Conservation (phyloP, 2,113 vertebrate species). For the Eclectus roratus region DNA sequence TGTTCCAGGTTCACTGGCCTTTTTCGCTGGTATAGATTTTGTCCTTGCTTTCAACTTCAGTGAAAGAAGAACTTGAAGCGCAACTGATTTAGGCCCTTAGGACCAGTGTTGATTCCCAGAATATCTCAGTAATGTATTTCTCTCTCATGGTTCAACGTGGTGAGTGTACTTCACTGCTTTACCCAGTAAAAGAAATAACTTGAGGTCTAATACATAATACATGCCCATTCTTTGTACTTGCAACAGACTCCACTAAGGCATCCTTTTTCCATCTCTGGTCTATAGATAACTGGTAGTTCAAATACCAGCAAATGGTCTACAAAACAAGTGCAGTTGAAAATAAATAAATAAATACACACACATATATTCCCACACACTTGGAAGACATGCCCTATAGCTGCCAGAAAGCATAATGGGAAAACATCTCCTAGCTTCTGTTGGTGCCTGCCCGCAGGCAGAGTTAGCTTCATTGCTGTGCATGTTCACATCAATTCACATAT, state of each 20-base stretch:
- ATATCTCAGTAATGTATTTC: neutral
- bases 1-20: neutral
- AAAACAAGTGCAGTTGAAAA: neutral
- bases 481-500: neutral
- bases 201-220: neutral
- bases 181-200: neutral
- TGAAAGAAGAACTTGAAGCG: neutral
- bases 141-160: neutral
- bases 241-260: neutral
- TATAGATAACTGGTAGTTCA: neutral
- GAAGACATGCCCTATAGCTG: neutral
- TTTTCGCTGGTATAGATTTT: neutral
- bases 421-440: neutral
- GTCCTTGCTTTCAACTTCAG: neutral
- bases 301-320: neutral
- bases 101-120: neutral
- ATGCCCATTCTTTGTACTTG: neutral
- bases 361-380: neutral
- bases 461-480: neutral
- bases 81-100: neutral
- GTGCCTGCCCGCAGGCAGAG: neutral
- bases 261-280: neutral
- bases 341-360: neutral
- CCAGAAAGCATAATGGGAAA: neutral
- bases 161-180: neutral